Base-by-base conservation (phyloP, 2,888 invertebrate genomes). In the Rambutsinella grinnellia region DNA sequence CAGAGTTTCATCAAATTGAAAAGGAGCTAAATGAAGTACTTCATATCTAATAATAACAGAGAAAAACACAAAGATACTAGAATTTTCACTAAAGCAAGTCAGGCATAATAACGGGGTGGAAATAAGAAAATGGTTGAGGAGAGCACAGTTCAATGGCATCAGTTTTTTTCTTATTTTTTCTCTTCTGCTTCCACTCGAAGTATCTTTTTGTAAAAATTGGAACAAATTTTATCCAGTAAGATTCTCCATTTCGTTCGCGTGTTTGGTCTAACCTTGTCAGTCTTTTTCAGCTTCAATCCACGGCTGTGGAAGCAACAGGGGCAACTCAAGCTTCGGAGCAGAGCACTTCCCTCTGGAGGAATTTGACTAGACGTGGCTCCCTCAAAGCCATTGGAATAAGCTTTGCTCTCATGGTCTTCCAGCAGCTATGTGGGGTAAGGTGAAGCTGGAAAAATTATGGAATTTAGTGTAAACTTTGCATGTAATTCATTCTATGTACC, bases 1-100 rank as follows among this genome's bases (percentile, higher is more conserved):
- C 90, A 15, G 85, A 88, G 0, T 90, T 89, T 0, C 91, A 93
- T 0, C 90, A 91, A 78, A 88, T 89, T 13, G 93, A 93, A 84
- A 87, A 92, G 51, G 88, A 90, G 68, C 85, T 89, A 74, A 91
- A 93, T 84, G 89, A 91, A 79, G 89, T 89, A 13, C 46, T 46
- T 3, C 27, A 58, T 8, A 27, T 26, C 24, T 13, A 24, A 27
- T n/a, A 58, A 27, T 24, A 8, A 8, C 10, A 21, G n/a, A n/a
- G n/a, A n/a, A n/a, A n/a, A n/a, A n/a, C n/a, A n/a, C n/a, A n/a
- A n/a, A n/a, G n/a, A n/a, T n/a, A n/a, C n/a, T n/a, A n/a, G n/a
- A n/a, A n/a, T n/a, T n/a, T n/a, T n/a, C n/a, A n/a, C n/a, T n/a
- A n/a, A n/a, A n/a, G n/a, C n/a, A n/a, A n/a, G n/a, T n/a, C n/a